Evolutionary conservation across 1,140 invertebrate species (phyloP).

Genomic region (Gryon sp.): DNA sequence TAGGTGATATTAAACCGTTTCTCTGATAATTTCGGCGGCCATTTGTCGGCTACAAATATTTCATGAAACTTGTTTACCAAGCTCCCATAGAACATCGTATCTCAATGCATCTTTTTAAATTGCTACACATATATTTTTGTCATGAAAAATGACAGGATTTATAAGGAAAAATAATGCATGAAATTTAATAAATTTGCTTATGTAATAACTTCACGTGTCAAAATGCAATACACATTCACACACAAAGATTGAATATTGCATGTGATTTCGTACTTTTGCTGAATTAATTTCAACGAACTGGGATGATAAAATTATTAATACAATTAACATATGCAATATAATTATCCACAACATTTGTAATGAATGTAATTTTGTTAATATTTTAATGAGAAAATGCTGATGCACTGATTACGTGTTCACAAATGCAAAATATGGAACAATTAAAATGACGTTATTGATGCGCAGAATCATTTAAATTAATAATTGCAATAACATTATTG

Average conservation of each 20-base stretch:
- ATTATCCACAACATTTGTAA: too few species aligned
- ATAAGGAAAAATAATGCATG: slow-evolving; percentile 31
- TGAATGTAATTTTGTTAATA: too few species aligned
- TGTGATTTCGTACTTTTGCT: not conserved
- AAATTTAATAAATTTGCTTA: slow-evolving; percentile 33
- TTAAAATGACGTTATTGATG: too few species aligned
- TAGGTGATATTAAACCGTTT: not conserved
- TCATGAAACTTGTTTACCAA: not conserved
- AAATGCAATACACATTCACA: slow-evolving; percentile 5
- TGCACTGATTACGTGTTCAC: too few species aligned
- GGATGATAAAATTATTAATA: too few species aligned
- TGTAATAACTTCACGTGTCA: slow-evolving; percentile 13
- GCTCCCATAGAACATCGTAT: not conserved
- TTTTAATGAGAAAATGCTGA: too few species aligned
- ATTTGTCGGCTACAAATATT: slow-evolving; percentile 3
- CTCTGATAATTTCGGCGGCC: slow-evolving; percentile 12
- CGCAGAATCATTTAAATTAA: too few species aligned
- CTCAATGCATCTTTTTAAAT: slow-evolving; percentile 2
- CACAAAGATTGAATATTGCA: slow-evolving; percentile 4
- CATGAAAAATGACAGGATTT: too few species aligned
- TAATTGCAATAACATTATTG: too few species aligned
- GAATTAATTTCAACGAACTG: too few species aligned
- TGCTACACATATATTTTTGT: too few species aligned
- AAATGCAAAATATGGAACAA: not conserved
- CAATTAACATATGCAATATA: too few species aligned